Evolutionary conservation across 2,797 vertebrate species (phyloP), one percentile per base, ranked within the genome.

Genomic region (Poecilia picta): DNA sequence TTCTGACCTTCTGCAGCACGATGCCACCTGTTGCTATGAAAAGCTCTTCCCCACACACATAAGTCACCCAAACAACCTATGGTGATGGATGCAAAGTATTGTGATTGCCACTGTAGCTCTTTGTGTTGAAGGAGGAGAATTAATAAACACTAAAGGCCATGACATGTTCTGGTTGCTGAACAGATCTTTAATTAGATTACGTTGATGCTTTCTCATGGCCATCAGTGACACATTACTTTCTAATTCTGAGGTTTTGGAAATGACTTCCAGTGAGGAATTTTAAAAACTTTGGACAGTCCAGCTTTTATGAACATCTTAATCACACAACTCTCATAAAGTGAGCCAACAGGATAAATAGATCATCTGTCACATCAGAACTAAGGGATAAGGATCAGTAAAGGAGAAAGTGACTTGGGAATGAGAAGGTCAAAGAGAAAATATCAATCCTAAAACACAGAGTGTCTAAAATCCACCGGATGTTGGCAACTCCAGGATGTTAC

Each of bases 341-440:
- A 84, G 88, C 85, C 88, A 89, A 79, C 72, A 4, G 66, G n/a
- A 85, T 88, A 79, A 79, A 88, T 86, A 90, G 86, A 91, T 93
- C 78, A 89, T 88, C 88, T 90, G 89, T 92, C 87, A 91, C 87
- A 87, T 87, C 87, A 84, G 81, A 89, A 86, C 90, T 86, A 83
- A 76, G 80, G 77, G 80, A 62, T 80, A 83, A 91, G 81, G 70
- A 76, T 78, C 84, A 78, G 76, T 88, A 77, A 85, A 64, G 74
- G 87, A 85, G 72, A 55, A 78, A 89, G n/a, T 0, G 86, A 74
- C 70, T 33, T 74, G 83, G 78, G 83, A 89, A 79, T 84, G 77
- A 79, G 83, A 88, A 88, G 77, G 83, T 80, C 89, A 85, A 91
- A 89, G 89, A 93, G 90, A 88, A 59, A 83, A 90, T 75, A 66